Evolutionary conservation across 2,888 invertebrate species (phyloP), one percentile per base, ranked within the genome.

Genomic region (Sisyra terminalis): DNA sequence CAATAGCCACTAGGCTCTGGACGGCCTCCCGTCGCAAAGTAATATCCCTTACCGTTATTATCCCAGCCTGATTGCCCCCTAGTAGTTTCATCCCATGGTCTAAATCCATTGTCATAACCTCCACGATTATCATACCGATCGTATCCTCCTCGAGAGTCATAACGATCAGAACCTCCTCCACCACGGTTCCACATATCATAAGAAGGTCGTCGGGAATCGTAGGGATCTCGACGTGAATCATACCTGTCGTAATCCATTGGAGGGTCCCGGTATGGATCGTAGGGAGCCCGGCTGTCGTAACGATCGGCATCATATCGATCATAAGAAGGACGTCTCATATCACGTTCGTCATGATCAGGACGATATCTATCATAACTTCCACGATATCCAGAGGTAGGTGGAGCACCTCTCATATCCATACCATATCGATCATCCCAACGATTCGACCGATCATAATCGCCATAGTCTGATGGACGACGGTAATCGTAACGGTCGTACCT

Each of bases 11-110:
- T 48, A 18, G 59, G 57, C 3, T 69, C 69, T 2, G 71, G 72
- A 9, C 69, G 59, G 1, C 69, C 68, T 1, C 69, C 68, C 11
- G 67, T 66, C 14, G 71, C 72, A 57, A 71, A 75, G 57, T 75
- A 75, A 55, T 74, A 74, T 37, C 75, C 75, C 30, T 50, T 44
- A 15, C 75, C 75, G 29, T 70, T 67, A 31, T 67, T 70, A 55
- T 75, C 75, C 64, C 72, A 75, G 6, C 76, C 74, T 1, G 75
- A 67, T 50, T 71, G 69, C 2, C 75, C 75, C 36, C 75, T 70
- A 50, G 69, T 70, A 7, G 71, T 69, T 53, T 71, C 71, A 51
- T 71, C 71, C 66, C 67, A 70, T 0, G 71, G 71, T 43, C 70
- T 65, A 44, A 63, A 63, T 29, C 60, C 60, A 13, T 48, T 31